Evolutionary conservation across 2,888 invertebrate species (phyloP).

Genomic region (Mimas tiliae): DNA sequence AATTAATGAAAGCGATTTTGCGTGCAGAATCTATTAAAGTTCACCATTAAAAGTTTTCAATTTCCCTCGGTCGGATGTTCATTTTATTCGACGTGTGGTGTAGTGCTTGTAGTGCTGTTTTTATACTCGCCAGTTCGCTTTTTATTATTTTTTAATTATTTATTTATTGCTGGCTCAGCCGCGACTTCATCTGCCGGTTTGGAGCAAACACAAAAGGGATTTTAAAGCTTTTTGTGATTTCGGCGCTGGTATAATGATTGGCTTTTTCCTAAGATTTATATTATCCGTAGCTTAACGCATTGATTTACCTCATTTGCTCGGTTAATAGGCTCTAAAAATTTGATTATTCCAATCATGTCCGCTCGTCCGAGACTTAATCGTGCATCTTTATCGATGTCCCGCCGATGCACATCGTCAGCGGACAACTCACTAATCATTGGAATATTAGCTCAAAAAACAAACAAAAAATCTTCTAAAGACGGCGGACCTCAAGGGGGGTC

Average conservation of each 20-base stretch:
- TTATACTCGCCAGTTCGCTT: conserved; percentile 54
- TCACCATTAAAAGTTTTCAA: conserved; percentile 69
- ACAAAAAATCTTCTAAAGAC: conserved; percentile 69
- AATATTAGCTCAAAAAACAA: conserved; percentile 63
- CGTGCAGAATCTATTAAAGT: conserved; percentile 68
- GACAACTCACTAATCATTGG: conserved; percentile 71
- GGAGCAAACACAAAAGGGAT: conserved; percentile 40
- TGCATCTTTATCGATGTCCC: conserved; percentile 54
- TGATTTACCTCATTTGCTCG: conserved; percentile 36
- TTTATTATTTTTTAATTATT: conserved; percentile 68
- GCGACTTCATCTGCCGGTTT: conserved; percentile 54
- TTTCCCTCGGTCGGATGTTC: conserved; percentile 59
- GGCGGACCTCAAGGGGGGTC: conserved; percentile 78
- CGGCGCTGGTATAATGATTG: conserved; percentile 42
- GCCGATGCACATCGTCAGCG: conserved; percentile 53
- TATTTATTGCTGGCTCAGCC: conserved; percentile 59
- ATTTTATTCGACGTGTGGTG: conserved; percentile 55
- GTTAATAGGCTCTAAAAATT: conserved; percentile 38
- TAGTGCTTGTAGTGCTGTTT: conserved; percentile 43
- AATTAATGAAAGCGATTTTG: conserved; percentile 71
- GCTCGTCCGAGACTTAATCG: conserved; percentile 20
- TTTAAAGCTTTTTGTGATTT: conserved; percentile 42
- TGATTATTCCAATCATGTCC: conserved; percentile 33
- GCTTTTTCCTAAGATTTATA: conserved; percentile 36
- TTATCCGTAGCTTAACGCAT: conserved; percentile 4